Evolutionary conservation across 2,888 invertebrate species (phyloP).

Genomic region (Neoscelio sp.): DNA sequence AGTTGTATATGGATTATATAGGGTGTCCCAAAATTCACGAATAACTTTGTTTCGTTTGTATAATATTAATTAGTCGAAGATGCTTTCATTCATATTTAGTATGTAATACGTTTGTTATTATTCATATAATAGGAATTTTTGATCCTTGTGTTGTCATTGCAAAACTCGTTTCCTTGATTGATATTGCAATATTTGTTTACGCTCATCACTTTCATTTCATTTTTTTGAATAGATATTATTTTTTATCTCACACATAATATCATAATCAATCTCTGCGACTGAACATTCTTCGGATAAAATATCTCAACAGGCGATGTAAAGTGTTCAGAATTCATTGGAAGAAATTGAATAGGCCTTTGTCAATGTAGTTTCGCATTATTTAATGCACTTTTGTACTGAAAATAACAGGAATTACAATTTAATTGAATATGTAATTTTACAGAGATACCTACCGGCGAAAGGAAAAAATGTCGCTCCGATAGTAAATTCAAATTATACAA

Average conservation of each 20-base stretch:
- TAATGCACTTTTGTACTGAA: conserved; percentile 3
- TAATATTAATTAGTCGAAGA: too few species aligned
- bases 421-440: conserved; percentile 1
- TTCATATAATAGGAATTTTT: conserved; percentile 17
- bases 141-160: conserved; percentile 12
- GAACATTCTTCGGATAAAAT: conserved; percentile 22
- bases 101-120: not conserved
- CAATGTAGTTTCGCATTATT: conserved; percentile 13
- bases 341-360: conserved; percentile 38
- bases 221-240: conserved; percentile 19
- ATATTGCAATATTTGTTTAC: conserved; percentile 24
- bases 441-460: too few species aligned
- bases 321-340: conserved; percentile 18
- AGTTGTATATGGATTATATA: too few species aligned
- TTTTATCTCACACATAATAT: not conserved
- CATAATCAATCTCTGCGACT: conserved; percentile 21
- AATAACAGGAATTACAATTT: not conserved
- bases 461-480: conserved; percentile 2
- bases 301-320: conserved; percentile 26
- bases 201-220: conserved; percentile 11
- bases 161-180: conserved; percentile 27
- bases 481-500: too few species aligned
- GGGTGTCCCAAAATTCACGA: too few species aligned
- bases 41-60: too few species aligned
- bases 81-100: too few species aligned